A percentile compares a stretch with the other conserved stretches of the same genome.
Conservation (phyloP, 1,140 invertebrate genomes). For the Yoshiicerus persimilis region DNA sequence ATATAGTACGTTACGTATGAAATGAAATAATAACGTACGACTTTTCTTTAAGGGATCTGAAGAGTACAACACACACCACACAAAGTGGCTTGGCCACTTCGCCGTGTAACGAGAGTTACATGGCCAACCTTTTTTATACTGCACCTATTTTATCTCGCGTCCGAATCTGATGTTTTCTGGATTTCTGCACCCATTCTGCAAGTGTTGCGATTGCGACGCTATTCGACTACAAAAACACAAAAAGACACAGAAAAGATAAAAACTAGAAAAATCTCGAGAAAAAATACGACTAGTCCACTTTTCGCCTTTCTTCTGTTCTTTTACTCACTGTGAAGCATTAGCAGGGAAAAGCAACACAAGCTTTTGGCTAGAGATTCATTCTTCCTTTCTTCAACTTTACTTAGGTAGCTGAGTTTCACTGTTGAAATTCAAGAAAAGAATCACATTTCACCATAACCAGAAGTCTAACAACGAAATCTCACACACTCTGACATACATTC, state of each 20-base stretch:
- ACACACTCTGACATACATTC: neutral
- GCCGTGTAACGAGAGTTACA: neutral
- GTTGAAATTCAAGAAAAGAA: neutral
- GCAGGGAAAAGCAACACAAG: neutral
- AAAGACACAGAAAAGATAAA: neutral
- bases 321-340: neutral
- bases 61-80: neutral
- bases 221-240: neutral
- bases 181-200: constrained; percentile 15
- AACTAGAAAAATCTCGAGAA: neutral
- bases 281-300: neutral
- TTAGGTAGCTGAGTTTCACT: neutral
- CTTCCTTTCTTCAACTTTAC: neutral
- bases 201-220: constrained; percentile 10
- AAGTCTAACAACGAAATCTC: neutral
- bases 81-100: constrained; percentile 14
- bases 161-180: constrained; percentile 7
- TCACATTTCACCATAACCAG: neutral
- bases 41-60: neutral
- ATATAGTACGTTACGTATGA: neutral
- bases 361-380: neutral
- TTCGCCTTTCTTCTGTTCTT: neutral
- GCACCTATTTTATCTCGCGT: constrained; percentile 12
- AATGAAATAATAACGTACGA: neutral
- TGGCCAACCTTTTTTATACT: constrained; percentile 7